phyloP scores from a whole-genome alignment of 2,113 vertebrate species.

The Xenopus laevis region DNA sequence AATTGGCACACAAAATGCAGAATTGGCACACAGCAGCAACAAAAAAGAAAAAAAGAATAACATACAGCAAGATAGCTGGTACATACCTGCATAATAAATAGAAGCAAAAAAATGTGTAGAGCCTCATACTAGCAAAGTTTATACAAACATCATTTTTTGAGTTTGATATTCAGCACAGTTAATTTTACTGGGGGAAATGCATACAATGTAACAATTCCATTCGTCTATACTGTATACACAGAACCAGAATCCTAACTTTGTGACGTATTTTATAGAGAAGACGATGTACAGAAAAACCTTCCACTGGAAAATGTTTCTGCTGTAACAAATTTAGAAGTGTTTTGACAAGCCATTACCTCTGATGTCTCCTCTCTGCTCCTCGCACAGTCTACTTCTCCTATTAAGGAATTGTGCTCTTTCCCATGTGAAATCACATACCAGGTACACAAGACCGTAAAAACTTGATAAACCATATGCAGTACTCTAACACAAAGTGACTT shows the following conservation, averaged over 20 bases:
- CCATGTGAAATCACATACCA: conserved; percentile 41
- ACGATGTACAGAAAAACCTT: conserved; percentile 26
- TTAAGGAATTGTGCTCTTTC: conserved; percentile 43
- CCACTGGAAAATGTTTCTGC: conserved; percentile 36
- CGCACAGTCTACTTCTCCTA: conserved; percentile 32
- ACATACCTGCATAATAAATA: too few relatives aligned
- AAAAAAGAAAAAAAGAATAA: too few relatives aligned
- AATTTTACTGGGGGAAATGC: conserved; percentile 16
- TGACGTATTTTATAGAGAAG: conserved; percentile 30
- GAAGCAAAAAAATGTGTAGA: too few relatives aligned
- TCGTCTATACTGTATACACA: not conserved
- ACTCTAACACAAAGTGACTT: too few relatives aligned
- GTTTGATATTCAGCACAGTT: not conserved
- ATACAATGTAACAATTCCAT: conserved; percentile 13
- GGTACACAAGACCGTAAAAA: conserved; percentile 33
- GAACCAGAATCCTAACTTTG: conserved; percentile 9
- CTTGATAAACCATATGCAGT: too few relatives aligned
- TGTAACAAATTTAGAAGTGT: conserved; percentile 38
- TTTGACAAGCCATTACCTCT: conserved; percentile 42
- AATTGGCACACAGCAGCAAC: too few relatives aligned
- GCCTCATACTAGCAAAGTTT: too few relatives aligned
- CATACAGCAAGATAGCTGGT: too few relatives aligned
- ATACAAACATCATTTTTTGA: too few relatives aligned
- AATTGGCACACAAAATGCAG: too few relatives aligned
- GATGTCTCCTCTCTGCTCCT: conserved; percentile 32